Conservation (phyloP, 2,797 vertebrate genomes). For the Cygnus olor region DNA sequence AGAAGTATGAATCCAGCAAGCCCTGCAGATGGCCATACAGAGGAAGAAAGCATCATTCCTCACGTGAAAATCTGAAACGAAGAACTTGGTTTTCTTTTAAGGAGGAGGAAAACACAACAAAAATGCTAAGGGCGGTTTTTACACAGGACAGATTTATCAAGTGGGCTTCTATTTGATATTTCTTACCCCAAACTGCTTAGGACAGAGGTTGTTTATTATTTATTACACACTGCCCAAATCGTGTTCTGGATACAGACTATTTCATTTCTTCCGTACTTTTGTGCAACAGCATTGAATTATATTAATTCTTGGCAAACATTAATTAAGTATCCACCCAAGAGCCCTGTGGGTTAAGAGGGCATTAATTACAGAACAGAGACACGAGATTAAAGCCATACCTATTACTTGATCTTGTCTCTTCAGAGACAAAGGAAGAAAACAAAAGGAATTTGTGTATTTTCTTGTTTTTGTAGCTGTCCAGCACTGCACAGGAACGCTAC, state of each 20-base stretch:
- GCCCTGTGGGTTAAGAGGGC: not conserved
- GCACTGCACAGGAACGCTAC: not conserved
- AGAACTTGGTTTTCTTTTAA: not conserved
- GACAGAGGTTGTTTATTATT: not conserved
- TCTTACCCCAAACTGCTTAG: not conserved
- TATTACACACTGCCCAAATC: not conserved
- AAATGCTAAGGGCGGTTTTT: not conserved
- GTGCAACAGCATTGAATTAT: not conserved
- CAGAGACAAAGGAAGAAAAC: not conserved
- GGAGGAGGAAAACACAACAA: not conserved
- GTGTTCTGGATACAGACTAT: not conserved
- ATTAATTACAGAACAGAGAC: not conserved
- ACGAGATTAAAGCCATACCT: not conserved
- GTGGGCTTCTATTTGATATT: not conserved
- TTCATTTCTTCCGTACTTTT: not conserved
- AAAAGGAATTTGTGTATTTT: not conserved
- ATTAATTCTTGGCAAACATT: not conserved
- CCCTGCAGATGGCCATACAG: fast-evolving
- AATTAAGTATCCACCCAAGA: not conserved
- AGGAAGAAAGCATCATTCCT: not conserved
- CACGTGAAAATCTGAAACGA: fast-evolving
- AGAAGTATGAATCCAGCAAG: not conserved
- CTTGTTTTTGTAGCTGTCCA: not conserved
- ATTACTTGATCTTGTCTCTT: not conserved
- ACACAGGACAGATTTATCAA: not conserved